Conservation (phyloP, 2,113 vertebrate genomes). For the Apteryx owenii region DNA sequence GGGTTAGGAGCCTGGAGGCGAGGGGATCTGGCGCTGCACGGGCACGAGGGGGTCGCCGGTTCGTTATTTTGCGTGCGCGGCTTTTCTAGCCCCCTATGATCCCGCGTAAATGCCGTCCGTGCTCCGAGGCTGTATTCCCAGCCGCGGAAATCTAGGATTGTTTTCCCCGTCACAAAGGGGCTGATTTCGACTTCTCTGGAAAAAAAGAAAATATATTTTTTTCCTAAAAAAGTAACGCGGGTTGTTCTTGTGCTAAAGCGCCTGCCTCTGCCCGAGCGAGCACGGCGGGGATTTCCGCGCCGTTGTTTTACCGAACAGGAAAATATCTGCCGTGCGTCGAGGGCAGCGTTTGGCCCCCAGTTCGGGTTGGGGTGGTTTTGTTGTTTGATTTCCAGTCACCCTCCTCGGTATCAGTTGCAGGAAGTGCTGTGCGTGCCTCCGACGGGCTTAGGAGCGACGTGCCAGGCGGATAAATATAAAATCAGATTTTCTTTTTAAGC, state of each 20-base stretch:
- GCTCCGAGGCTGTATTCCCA: neutral
- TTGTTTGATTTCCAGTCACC: neutral
- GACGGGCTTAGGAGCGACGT: neutral
- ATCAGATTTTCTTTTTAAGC: neutral
- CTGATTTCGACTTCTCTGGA: neutral
- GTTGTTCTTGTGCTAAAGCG: neutral
- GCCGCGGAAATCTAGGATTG: too few relatives aligned
- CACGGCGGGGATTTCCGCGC: neutral
- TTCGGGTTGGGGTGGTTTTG: neutral
- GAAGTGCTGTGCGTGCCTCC: neutral
- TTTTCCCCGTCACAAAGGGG: neutral
- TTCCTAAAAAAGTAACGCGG: neutral
- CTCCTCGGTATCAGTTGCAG: neutral
- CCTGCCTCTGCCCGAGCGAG: neutral
- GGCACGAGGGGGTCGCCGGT: rapidly evolving
- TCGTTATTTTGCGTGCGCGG: neutral
- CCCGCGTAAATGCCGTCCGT: too few relatives aligned
- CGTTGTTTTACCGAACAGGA: neutral
- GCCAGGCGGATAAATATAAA: neutral
- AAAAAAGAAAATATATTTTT: neutral
- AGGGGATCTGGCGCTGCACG: neutral
- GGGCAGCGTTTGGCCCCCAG: neutral
- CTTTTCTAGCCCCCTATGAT: neutral
- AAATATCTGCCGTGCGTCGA: neutral
- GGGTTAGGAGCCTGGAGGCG: neutral